Evolutionary conservation across 2,797 vertebrate genomes (phyloP).

Genomic region (Muraenolepis orangiensis): DNA sequence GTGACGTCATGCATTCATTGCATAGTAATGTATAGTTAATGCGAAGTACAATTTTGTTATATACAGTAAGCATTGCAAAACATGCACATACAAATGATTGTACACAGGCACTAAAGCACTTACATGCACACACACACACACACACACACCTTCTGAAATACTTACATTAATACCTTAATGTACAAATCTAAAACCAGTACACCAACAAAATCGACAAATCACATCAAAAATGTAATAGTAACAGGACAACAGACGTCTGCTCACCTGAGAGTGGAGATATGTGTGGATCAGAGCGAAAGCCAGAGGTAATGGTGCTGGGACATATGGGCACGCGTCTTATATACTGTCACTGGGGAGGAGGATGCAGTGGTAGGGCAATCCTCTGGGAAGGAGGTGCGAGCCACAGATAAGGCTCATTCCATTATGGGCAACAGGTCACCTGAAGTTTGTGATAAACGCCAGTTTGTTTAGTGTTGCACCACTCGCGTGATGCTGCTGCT

Average conservation of each 20-base stretch:
- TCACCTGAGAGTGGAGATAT: conserved; percentile 48
- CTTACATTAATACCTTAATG: not conserved
- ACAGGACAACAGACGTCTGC: conserved; percentile 11
- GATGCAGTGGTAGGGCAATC: conserved; percentile 52
- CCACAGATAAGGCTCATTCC: conserved; percentile 47
- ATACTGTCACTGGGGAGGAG: conserved; percentile 59
- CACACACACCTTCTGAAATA: not conserved
- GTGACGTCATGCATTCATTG: not conserved
- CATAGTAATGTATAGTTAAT: not conserved
- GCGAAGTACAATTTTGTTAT: not conserved
- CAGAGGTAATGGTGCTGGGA: conserved; percentile 31
- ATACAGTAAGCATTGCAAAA: not conserved
- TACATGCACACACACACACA: not conserved
- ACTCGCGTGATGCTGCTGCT: conserved; percentile 15
- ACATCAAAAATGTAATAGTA: not conserved
- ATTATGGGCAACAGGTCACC: conserved; percentile 45
- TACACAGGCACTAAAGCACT: not conserved
- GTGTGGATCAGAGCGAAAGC: conserved; percentile 9
- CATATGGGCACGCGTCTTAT: conserved; percentile 59
- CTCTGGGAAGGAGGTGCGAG: conserved; percentile 60
- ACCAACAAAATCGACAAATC: not conserved
- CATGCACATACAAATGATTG: not conserved
- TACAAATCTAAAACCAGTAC: not conserved
- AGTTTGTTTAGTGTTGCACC: conserved; percentile 34
- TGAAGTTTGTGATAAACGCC: conserved; percentile 41